Percentiles rank a stretch among this genome's conserved stretches.
These are phyloP conservation scores for Hippocampus abdominalis DNA, from an alignment of 2,113 vertebrate species.

Conservation along the genomic window DNA sequence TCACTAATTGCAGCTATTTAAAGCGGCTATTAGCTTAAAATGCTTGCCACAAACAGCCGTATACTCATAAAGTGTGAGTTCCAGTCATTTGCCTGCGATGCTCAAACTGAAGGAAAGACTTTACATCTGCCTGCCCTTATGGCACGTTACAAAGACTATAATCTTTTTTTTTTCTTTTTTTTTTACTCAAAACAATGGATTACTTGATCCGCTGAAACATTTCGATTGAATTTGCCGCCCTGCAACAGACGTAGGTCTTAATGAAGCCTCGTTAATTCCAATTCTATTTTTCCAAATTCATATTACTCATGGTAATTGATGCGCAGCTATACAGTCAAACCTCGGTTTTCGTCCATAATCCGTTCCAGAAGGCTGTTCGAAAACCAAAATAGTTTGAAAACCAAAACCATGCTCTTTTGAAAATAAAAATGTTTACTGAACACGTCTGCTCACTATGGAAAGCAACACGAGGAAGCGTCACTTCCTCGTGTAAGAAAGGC, in stretches of 20 bases:
- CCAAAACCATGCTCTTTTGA: too few relatives aligned
- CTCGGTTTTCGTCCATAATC: too few relatives aligned
- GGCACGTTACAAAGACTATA: not conserved
- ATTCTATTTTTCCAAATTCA: conserved; percentile 38
- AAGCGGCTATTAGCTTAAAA: conserved; percentile 91
- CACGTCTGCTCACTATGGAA: too few relatives aligned
- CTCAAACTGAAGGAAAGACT: conserved; percentile 24
- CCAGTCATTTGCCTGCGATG: conserved; percentile 52
- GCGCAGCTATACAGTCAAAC: conserved; percentile 46
- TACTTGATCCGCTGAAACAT: not conserved
- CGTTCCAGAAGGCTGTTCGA: too few relatives aligned
- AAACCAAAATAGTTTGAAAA: too few relatives aligned
- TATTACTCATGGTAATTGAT: conserved; percentile 36
- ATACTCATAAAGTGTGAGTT: conserved; percentile 72
- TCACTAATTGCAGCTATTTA: conserved; percentile 99
- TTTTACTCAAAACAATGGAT: conserved; percentile 5
- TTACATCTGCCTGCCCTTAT: not conserved
- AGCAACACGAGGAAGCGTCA: too few relatives aligned
- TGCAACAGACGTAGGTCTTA: conserved; percentile 48
- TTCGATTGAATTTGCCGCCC: conserved; percentile 6
- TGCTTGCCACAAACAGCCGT: conserved; percentile 75
- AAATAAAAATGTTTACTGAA: too few relatives aligned
- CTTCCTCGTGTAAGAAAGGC: too few relatives aligned
- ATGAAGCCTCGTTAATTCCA: conserved; percentile 41
- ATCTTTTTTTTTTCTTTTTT: not conserved